Conservation (phyloP, 1,140 invertebrate species). For the Samia ricini region DNA sequence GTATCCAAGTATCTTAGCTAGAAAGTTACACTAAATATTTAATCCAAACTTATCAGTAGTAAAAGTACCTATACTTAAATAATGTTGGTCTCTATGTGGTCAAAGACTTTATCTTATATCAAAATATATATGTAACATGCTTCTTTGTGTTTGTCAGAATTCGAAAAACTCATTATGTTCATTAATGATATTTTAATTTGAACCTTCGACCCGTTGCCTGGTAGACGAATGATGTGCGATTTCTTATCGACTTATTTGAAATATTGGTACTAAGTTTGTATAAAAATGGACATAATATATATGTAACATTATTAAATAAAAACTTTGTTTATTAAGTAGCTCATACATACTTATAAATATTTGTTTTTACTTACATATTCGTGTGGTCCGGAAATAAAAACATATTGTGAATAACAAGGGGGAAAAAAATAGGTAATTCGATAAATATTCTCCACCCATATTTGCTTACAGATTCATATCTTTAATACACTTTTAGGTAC, state of each 20-base stretch:
- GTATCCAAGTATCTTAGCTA: too few species aligned
- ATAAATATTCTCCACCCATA: too few species aligned
- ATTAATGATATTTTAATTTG: conserved; percentile 1
- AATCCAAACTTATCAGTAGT: too few species aligned
- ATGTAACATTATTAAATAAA: too few species aligned
- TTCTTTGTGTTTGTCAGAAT: background rate
- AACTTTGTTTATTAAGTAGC: background rate
- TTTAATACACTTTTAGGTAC: too few species aligned
- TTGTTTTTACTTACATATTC: background rate
- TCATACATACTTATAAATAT: background rate
- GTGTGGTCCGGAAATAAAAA: background rate
- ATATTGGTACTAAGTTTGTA: background rate
- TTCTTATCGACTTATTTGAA: background rate
- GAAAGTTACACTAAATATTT: too few species aligned
- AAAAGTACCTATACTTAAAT: too few species aligned
- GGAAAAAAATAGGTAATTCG: too few species aligned
- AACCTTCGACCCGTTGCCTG: background rate
- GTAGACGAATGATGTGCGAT: background rate
- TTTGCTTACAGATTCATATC: too few species aligned
- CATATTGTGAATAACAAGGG: too few species aligned
- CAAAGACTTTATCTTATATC: background rate
- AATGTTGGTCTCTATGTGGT: background rate
- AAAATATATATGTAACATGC: background rate
- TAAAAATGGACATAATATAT: background rate
- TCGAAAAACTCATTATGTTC: background rate